A percentile compares a stretch with the other conserved stretches of the same genome.
Conservation (phyloP, 2,888 invertebrate species). For the Gryllus longicercus region DNA sequence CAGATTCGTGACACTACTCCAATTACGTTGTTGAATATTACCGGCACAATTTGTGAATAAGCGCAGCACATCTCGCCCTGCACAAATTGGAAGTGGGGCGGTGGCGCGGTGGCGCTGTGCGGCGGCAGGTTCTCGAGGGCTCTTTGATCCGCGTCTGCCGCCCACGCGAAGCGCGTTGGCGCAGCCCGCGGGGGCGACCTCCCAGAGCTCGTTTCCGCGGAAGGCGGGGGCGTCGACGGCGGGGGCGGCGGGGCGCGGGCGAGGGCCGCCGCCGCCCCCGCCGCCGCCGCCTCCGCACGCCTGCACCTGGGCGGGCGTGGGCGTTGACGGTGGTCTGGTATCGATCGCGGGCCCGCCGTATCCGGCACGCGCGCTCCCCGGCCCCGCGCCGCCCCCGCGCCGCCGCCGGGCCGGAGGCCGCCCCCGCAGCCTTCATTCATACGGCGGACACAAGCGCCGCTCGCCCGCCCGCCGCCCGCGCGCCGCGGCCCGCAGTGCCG, state of each 20-base stretch:
- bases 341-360: background rate
- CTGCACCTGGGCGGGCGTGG: background rate
- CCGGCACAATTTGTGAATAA: no score
- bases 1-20: no score
- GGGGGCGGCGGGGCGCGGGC: background rate
- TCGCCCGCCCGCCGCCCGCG: background rate
- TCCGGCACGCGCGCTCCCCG: background rate
- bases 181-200: no score
- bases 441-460: background rate
- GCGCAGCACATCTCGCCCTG: no score
- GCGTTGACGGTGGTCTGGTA: background rate
- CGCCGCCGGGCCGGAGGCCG: background rate
- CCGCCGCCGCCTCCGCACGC: no score
- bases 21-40: no score
- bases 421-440: conserved; percentile 5
- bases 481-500: background rate
- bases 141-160: no score
- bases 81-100: no score
- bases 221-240: background rate
- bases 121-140: no score
- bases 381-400: background rate
- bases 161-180: no score
- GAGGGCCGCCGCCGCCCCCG: background rate
- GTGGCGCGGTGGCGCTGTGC: no score
- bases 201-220: background rate